These are phyloP conservation scores for Neodiprion pinetum DNA, from an alignment of 1,140 invertebrate species.

Conservation along the genomic window DNA sequence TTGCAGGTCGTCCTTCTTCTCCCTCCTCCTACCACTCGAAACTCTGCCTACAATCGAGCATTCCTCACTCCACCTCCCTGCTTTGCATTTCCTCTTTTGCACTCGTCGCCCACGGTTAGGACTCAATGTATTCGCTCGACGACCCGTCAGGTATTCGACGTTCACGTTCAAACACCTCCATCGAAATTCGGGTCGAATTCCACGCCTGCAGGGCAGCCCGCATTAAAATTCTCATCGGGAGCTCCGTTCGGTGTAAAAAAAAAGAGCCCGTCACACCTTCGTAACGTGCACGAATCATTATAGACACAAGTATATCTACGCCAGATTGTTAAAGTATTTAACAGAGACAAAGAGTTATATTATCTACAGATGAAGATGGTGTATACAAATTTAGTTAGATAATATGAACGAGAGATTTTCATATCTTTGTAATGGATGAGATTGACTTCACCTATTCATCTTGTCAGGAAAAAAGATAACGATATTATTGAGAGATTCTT, in stretches of 20 bases:
- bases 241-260: not conserved
- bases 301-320: not conserved
- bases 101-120: conserved; percentile 1
- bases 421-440: too few species aligned
- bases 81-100: conserved; percentile 7
- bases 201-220: not conserved
- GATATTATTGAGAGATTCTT: too few species aligned
- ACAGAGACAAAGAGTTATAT: not conserved
- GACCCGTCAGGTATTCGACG: not conserved
- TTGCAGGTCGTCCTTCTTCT: not conserved
- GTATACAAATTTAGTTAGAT: too few species aligned
- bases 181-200: not conserved
- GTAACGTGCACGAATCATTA: not conserved
- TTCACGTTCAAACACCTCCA: not conserved
- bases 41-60: conserved; percentile 4
- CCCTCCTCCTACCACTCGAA: not conserved
- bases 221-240: not conserved
- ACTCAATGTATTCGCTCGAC: not conserved
- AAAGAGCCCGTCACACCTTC: not conserved
- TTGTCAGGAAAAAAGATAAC: too few species aligned
- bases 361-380: too few species aligned
- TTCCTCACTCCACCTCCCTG: not conserved
- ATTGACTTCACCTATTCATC: too few species aligned
- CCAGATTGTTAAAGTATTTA: not conserved
- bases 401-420: too few species aligned